These are phyloP conservation scores for Andrena dorsata DNA, from an alignment of 2,888 invertebrate genomes.

Conservation along the genomic window DNA sequence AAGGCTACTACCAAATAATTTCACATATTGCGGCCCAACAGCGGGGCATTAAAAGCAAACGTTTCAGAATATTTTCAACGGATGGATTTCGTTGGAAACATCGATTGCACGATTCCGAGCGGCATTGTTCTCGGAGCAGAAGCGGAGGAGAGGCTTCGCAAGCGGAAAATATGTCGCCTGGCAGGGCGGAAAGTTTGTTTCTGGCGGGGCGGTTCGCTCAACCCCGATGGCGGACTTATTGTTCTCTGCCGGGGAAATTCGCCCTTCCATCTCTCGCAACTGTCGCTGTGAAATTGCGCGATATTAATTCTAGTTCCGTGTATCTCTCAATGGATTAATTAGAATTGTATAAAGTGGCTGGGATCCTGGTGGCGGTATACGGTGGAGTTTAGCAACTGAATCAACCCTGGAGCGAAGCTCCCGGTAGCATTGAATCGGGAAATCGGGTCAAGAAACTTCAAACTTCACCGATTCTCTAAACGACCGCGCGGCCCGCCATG, in stretches of 20 bases:
- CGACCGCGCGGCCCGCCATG: not conserved
- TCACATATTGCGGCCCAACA: not conserved
- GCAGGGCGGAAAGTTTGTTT: conserved; percentile 27
- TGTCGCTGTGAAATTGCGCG: conserved; percentile 13
- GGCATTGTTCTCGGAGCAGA: not conserved
- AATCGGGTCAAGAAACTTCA: conserved; percentile 6
- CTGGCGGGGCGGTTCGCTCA: conserved; percentile 19
- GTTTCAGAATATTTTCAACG: not conserved
- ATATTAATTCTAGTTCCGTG: conserved; percentile 28
- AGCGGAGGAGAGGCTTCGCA: conserved; percentile 4
- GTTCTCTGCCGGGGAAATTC: conserved; percentile 23
- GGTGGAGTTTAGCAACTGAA: not conserved
- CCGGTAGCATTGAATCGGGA: not conserved
- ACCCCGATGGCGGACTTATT: conserved; percentile 17
- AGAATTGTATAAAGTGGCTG: conserved; percentile 18
- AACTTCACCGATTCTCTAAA: not conserved
- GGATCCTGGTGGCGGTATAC: not conserved
- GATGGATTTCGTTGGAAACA: conserved; percentile 2
- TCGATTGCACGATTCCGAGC: conserved; percentile 10
- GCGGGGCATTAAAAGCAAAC: not conserved
- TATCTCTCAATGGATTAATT: conserved; percentile 22
- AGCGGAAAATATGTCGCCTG: conserved; percentile 24
- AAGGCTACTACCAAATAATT: no score
- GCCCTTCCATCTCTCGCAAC: not conserved
- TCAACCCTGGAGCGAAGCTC: not conserved